phyloP scores from a whole-genome alignment of 53 echinoderm and acorn worm species.

The Echinarachnius parma region DNA sequence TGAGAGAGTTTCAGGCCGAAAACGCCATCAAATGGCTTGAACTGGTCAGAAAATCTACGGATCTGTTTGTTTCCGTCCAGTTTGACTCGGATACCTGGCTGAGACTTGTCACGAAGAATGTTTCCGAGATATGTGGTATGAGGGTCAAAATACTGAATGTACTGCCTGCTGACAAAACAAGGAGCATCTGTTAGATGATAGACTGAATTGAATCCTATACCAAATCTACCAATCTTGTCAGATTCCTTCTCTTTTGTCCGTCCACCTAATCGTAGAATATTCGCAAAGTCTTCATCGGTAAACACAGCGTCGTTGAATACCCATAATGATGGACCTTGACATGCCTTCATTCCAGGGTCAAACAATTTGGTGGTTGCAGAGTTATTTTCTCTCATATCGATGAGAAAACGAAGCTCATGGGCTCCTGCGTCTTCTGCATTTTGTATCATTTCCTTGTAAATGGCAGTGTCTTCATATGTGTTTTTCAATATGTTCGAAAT shows the following conservation, averaged over 20 bases:
- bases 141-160: slow-evolving; percentile 76
- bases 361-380: slow-evolving; percentile 40
- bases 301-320: slow-evolving; percentile 81
- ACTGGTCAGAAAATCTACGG: slow-evolving; percentile 69
- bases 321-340: slow-evolving; percentile 88
- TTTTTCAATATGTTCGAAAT: slow-evolving; percentile 49
- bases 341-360: slow-evolving; percentile 58
- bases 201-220: slow-evolving; percentile 83
- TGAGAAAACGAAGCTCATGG: slow-evolving; percentile 72
- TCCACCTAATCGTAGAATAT: slow-evolving; percentile 72
- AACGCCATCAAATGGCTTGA: slow-evolving; percentile 69
- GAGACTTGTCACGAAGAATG: slow-evolving; percentile 37
- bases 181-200: slow-evolving; percentile 91
- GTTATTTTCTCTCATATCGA: slow-evolving; percentile 69
- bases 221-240: slow-evolving; percentile 83
- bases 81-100: slow-evolving; percentile 60
- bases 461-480: slow-evolving; percentile 33
- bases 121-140: slow-evolving; percentile 58
- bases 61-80: slow-evolving; percentile 39
- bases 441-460: slow-evolving; percentile 85
- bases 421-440: slow-evolving; percentile 99
- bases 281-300: slow-evolving; percentile 60
- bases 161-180: slow-evolving; percentile 66
- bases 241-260: slow-evolving; percentile 64
- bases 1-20: too few relatives aligned